These are phyloP conservation scores for Apis dorsata DNA, from an alignment of 1,140 invertebrate genomes.

Conservation along the genomic window DNA sequence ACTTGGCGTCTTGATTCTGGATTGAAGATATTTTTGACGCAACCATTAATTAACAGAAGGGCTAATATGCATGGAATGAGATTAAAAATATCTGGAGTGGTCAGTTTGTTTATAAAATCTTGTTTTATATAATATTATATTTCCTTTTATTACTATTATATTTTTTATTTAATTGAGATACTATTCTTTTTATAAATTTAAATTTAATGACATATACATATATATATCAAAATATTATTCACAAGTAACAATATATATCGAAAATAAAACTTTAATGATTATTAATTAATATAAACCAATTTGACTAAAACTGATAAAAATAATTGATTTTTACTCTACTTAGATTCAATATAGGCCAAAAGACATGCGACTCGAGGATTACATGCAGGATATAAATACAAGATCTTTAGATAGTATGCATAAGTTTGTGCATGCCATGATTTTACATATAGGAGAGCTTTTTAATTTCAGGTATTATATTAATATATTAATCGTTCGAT, in stretches of 20 bases:
- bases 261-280: no score
- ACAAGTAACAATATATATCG: no score
- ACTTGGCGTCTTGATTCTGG: slow-evolving; percentile 54
- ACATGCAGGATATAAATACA: slow-evolving; percentile 64
- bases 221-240: no score
- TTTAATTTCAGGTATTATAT: slow-evolving; percentile 62
- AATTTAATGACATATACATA: no score
- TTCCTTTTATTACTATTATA: neutral
- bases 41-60: slow-evolving; percentile 61
- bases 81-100: slow-evolving; percentile 62
- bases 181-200: no score
- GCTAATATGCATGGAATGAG: slow-evolving; percentile 66
- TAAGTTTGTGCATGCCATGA: slow-evolving; percentile 66
- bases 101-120: slow-evolving; percentile 40
- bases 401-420: slow-evolving; percentile 66
- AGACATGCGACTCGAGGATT: slow-evolving; percentile 60
- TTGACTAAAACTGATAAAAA: no score
- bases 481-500: neutral
- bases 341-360: slow-evolving; percentile 66
- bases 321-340: neutral
- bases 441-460: slow-evolving; percentile 59
- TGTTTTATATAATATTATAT: neutral
- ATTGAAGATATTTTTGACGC: slow-evolving; percentile 55
- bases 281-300: no score
- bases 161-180: no score